These are phyloP conservation scores for Drosophila pallidifrons DNA, from an alignment of 1,140 invertebrate genomes.

Conservation along the genomic window DNA sequence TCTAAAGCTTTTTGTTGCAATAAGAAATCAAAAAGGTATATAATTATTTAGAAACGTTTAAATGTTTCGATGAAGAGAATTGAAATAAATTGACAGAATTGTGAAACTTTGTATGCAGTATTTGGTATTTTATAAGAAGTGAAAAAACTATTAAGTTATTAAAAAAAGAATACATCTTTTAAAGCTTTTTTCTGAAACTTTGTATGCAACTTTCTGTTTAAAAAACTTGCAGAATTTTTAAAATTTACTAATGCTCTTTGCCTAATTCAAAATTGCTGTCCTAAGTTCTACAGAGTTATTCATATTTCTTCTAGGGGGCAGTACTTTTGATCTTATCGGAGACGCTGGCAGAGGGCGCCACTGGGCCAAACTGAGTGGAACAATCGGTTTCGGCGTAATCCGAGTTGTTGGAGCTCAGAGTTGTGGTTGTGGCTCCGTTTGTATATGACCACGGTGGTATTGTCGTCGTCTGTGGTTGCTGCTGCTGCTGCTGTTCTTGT, in stretches of 20 bases:
- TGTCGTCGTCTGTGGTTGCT: conserved; percentile 42
- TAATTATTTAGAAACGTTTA: too few species aligned
- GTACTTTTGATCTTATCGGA: conserved; percentile 83
- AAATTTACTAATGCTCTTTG: neutral
- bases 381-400: conserved; percentile 84
- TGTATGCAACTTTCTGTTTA: too few species aligned
- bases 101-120: too few species aligned
- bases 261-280: neutral
- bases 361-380: conserved; percentile 66
- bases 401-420: conserved; percentile 56
- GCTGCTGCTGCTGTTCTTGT: conserved; percentile 42
- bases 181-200: too few species aligned
- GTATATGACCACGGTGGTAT: conserved; percentile 66
- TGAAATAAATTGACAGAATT: too few species aligned
- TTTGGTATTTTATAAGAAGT: too few species aligned
- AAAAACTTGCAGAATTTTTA: too few species aligned
- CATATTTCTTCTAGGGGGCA: conserved; percentile 8
- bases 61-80: too few species aligned
- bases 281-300: neutral
- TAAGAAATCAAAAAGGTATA: too few species aligned
- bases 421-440: conserved; percentile 61
- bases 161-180: too few species aligned
- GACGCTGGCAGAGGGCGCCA: conserved; percentile 70
- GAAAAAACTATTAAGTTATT: too few species aligned
- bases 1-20: too few species aligned